Percentiles rank a stretch among this genome's conserved stretches.
phyloP scores from a whole-genome alignment of 2,113 vertebrate species.

The Sphaerodactylus townsendi region DNA sequence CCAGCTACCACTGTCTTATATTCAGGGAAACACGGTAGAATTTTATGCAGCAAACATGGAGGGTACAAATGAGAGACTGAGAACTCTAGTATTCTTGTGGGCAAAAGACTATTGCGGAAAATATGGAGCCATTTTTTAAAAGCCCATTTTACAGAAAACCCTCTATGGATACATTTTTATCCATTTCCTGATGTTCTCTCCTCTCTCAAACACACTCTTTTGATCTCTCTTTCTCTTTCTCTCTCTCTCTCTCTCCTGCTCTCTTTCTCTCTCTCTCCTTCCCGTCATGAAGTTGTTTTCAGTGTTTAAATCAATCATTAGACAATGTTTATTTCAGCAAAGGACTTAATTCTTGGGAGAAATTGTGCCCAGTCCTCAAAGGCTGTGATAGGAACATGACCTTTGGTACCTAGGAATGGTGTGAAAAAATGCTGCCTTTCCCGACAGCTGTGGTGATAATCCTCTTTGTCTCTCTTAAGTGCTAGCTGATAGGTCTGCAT shows the following conservation, averaged over 20 bases:
- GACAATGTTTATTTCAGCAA: constrained; percentile 40
- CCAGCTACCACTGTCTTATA: too few relatives aligned
- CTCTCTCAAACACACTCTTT: not conserved
- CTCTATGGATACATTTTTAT: not conserved
- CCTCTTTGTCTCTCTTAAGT: constrained; percentile 63
- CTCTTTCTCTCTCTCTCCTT: not conserved
- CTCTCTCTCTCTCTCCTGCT: not conserved
- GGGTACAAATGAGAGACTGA: not conserved
- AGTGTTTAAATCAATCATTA: constrained; percentile 47
- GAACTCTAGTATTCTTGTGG: too few relatives aligned
- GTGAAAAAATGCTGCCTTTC: constrained; percentile 32
- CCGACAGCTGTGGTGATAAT: constrained; percentile 73
- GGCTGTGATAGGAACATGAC: constrained; percentile 60
- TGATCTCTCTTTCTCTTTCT: not conserved
- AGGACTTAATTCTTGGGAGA: constrained; percentile 54
- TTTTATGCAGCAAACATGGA: not conserved
- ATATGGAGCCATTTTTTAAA: not conserved
- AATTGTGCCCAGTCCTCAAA: not conserved
- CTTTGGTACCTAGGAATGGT: constrained; percentile 70
- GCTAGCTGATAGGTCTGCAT: constrained; percentile 64
- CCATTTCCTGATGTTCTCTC: not conserved
- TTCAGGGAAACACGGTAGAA: too few relatives aligned
- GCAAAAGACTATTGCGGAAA: not conserved
- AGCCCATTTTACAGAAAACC: too few relatives aligned
- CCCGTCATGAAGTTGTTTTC: constrained; percentile 22